Evolutionary conservation across 2,113 vertebrate genomes (phyloP).

Genomic region (Epinephelus lanceolatus): DNA sequence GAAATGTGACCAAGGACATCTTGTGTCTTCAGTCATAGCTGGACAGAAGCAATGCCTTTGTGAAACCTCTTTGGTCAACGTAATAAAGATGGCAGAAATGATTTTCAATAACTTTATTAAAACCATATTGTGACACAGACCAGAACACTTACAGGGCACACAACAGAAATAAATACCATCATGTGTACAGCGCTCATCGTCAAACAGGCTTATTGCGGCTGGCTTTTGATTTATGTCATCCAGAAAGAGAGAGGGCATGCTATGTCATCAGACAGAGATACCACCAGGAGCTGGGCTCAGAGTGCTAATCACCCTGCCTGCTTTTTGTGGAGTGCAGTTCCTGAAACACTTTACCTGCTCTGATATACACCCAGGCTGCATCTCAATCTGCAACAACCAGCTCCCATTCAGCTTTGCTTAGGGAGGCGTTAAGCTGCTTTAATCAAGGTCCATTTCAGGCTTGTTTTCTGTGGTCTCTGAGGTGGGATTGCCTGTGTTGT

Average conservation of each 20-base stretch:
- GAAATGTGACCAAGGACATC: background rate
- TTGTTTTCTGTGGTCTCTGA: constrained; percentile 87
- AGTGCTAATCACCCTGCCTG: constrained; percentile 71
- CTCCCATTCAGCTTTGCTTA: constrained; percentile 60
- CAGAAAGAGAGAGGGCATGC: constrained; percentile 82
- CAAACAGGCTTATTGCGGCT: constrained; percentile 85
- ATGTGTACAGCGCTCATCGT: constrained; percentile 83
- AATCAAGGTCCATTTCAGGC: constrained; percentile 98
- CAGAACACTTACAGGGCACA: constrained; percentile 84
- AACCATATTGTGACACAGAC: constrained; percentile 85
- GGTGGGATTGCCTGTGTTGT: constrained; percentile 78
- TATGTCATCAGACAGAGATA: constrained; percentile 76
- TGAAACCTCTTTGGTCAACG: background rate
- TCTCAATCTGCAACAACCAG: constrained; percentile 70
- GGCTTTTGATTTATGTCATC: constrained; percentile 81
- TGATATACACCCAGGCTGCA: constrained; percentile 69
- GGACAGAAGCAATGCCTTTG: background rate
- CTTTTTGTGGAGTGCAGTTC: constrained; percentile 66
- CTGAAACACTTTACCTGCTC: constrained; percentile 68
- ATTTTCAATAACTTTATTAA: constrained; percentile 85
- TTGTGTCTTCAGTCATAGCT: background rate
- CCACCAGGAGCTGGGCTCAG: constrained; percentile 71
- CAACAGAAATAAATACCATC: constrained; percentile 87
- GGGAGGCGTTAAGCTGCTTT: constrained; percentile 53
- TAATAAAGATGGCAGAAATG: constrained; percentile 16